These are phyloP conservation scores for Holcopasites calliopsidis DNA, from an alignment of 1,140 invertebrate species.

Conservation along the genomic window DNA sequence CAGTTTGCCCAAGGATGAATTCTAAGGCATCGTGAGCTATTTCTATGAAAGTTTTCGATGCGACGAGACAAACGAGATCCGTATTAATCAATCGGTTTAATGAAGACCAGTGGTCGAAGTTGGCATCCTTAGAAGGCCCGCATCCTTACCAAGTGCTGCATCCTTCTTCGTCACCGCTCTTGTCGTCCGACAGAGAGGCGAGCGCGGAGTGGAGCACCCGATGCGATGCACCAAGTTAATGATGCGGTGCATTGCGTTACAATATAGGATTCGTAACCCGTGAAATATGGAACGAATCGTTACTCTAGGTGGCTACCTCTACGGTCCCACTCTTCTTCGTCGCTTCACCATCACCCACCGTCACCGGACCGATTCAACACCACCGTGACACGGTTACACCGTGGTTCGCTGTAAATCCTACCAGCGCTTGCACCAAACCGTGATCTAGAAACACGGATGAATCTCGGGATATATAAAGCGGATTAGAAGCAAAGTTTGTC, in stretches of 20 bases:
- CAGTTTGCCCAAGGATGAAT: slow-evolving; percentile 4
- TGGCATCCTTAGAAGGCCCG: slow-evolving; percentile 36
- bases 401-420: slow-evolving; percentile 76
- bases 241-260: slow-evolving; percentile 45
- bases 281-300: slow-evolving; percentile 57
- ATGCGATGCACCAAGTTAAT: slow-evolving; percentile 38
- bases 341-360: slow-evolving; percentile 53
- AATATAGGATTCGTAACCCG: slow-evolving; percentile 57
- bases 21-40: slow-evolving; percentile 27
- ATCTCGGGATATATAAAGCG: slow-evolving; percentile 80
- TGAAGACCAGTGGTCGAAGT: slow-evolving; percentile 27
- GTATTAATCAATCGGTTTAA: slow-evolving; percentile 44
- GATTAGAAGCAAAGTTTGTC: slow-evolving; percentile 77
- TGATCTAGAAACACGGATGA: slow-evolving; percentile 80
- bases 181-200: slow-evolving; percentile 3
- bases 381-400: slow-evolving; percentile 74
- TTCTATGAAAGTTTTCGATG: slow-evolving; percentile 39
- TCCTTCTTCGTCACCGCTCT: slow-evolving; percentile 26
- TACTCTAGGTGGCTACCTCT: slow-evolving; percentile 43
- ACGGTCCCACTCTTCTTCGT: slow-evolving; percentile 59
- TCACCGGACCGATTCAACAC: slow-evolving; percentile 66
- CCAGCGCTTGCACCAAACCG: slow-evolving; percentile 79
- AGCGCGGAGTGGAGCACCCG: slow-evolving; percentile 6
- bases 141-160: slow-evolving; percentile 38
- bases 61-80: slow-evolving; percentile 10